phyloP scores from a whole-genome alignment of 2,797 vertebrate species.

The Phyllotis vaccarum region DNA sequence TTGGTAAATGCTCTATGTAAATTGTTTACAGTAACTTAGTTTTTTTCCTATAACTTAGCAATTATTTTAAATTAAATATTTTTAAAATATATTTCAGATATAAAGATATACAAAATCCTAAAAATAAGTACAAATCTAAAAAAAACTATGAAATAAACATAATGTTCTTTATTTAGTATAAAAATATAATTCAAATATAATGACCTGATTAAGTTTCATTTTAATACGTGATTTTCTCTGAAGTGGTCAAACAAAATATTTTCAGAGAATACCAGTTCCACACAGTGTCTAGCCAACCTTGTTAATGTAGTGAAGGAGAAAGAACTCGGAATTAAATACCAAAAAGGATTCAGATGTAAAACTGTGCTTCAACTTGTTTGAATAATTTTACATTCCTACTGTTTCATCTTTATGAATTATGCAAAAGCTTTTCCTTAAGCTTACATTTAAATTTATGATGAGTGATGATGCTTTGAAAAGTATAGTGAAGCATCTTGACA shows the following conservation, averaged over 20 bases:
- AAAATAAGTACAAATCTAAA: not conserved
- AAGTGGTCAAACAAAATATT: conserved; percentile 64
- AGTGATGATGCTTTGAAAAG: conserved; percentile 63
- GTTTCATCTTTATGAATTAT: conserved; percentile 85
- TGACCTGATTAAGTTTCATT: conserved; percentile 40
- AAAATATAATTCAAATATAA: conserved; percentile 55
- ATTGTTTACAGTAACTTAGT: conserved; percentile 53
- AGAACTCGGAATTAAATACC: conserved; percentile 60
- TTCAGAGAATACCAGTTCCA: conserved; percentile 65
- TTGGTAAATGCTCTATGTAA: conserved; percentile 61
- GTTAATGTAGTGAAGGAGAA: conserved; percentile 66
- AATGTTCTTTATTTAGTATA: conserved; percentile 54
- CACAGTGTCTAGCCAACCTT: conserved; percentile 62
- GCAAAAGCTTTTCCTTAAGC: conserved; percentile 76
- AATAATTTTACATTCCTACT: conserved; percentile 84
- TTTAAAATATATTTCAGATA: conserved; percentile 71
- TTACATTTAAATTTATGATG: conserved; percentile 77
- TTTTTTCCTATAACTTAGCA: conserved; percentile 67
- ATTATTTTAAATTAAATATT: conserved; percentile 72
- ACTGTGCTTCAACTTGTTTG: conserved; percentile 75
- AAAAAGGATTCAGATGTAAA: conserved; percentile 69
- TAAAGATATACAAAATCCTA: conserved; percentile 18
- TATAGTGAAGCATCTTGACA: conserved; percentile 66
- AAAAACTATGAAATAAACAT: conserved; percentile 1
- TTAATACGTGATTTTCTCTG: conserved; percentile 15